A percentile compares a stretch with the other conserved stretches of the same genome.
phyloP scores from a whole-genome alignment of 2,797 vertebrate species.

The Dryobates pubescens region DNA sequence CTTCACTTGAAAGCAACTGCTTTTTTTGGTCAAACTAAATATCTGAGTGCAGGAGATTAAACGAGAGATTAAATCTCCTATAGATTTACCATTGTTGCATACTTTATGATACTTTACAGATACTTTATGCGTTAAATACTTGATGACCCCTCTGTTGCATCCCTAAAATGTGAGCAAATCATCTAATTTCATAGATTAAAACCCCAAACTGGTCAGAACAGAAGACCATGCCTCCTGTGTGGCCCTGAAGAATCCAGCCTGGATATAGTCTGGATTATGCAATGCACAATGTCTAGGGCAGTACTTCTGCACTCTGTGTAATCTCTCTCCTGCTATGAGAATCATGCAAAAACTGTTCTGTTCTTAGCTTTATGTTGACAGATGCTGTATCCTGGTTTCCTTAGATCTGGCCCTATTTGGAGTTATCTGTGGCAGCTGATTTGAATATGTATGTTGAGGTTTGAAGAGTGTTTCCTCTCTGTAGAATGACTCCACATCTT shows the following conservation, averaged over 20 bases:
- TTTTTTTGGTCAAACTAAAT: not conserved
- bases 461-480: not conserved
- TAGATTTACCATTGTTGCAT: not conserved
- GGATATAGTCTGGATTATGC: not conserved
- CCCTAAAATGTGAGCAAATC: not conserved
- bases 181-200: not conserved
- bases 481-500: not conserved
- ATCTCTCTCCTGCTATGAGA: not conserved
- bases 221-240: not conserved
- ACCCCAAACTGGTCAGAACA: accelerated
- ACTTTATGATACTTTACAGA: too few species aligned
- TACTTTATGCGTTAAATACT: not conserved
- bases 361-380: not conserved
- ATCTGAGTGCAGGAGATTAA: not conserved
- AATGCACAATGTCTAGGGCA: not conserved
- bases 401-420: not conserved
- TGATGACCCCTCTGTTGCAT: not conserved
- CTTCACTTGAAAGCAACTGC: not conserved
- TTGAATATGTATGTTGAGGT: not conserved
- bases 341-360: not conserved
- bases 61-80: not conserved
- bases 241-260: not conserved
- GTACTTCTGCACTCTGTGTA: accelerated
- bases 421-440: not conserved
- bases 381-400: not conserved